Base-by-base conservation (phyloP, 2,113 vertebrate genomes). In the Speoplatyrhinus poulsoni region DNA sequence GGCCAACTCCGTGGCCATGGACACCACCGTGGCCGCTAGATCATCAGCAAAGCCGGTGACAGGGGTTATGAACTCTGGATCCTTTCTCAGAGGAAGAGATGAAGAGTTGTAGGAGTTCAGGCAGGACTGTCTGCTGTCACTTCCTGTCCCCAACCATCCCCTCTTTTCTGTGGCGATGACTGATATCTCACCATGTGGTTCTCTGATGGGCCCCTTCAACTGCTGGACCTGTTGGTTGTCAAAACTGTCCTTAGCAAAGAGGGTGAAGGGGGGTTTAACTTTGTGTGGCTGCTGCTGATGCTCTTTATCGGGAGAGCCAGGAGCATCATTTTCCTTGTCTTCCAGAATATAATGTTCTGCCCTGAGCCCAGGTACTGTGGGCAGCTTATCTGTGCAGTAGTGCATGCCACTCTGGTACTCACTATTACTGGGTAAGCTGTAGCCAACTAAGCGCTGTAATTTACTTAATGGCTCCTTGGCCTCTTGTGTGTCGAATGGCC, bases 1-100 rank as follows among this genome's bases (percentile, higher is more conserved):
- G 76, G 97, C 97, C 67, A 99, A 93, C 88, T 99, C 97, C 15
- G 97, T 99, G 82, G 97, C 97, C 97, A 99, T 99, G 70, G 97
- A 99, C 67, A 99, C 96, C 47, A 99, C 96, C 0, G 96, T 99
- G 67, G 96, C 91, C 49, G 97, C 95, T 85, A 99, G 82, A 84
- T 99, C 96, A 79, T 98, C 97, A 1, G 97, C 97, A 70, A 96
- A 99, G 80, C 96, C 96, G 53, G 93, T 88, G 72, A 99, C 88
- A 53, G 93, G 92, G 52, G 94, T 93, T 80, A 89, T 87, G 53
- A 75, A 84, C 15, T 95, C 95, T 11, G 89, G 74, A 66, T 94
- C 87, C 64, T 87, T 90, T 86, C 92, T 95, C 32, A 90, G 87
- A 17, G 87, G 88, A 0, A 84, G 76, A 12, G 26, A 26, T 26